Evolutionary conservation across 2,888 invertebrate genomes (phyloP), one percentile per base, ranked within the genome.

Genomic region (Limnephilus marmoratus): DNA sequence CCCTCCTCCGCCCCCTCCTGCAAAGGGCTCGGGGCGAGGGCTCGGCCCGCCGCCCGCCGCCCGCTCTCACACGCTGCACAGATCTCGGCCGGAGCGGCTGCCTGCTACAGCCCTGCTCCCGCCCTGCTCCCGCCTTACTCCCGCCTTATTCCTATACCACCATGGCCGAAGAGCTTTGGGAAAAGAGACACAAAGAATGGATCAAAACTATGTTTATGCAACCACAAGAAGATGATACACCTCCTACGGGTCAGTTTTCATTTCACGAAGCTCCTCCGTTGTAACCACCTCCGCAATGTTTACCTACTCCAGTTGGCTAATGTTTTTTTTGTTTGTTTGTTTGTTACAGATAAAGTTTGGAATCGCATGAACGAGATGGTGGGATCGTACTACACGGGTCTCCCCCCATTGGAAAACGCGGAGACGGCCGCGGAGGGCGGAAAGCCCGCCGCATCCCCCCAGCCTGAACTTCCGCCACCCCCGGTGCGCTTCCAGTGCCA

Each of bases 401-500:
- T 92, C 85, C 93, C 92, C 81, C 92, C 93, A 31, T 45, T 92
- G 90, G 92, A 93, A 82, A 87, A 90, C 49, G 91, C 92, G 29
- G 92, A 93, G 86, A 90, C 91, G 18, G 93, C 90, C 82, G 92
- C 94, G 92, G 93, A 96, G 97, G 97, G 96, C 96, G 97, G 94
- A 94, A 95, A 93, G 41, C 89, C 91, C 5, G 92, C 90, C 31
- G 93, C 91, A 13, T 81, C 92, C 11, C 90, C 91, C 37, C 49
- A 45, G 34, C 80, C 88, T 0, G 96, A 95, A 53, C n/a, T 68
- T n/a, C 83, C 92, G 9, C 81, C 92, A 18, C 87, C 90, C 29
- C 49, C 90, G 29, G 90, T 83, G 5, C 96, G 95, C 49, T 97
- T 96, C 94, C 96, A 96, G 94, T 98, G 98, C 95, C 96, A 97